Conservation (phyloP, 2,888 invertebrate genomes). For the Iphiclides podalirius region DNA sequence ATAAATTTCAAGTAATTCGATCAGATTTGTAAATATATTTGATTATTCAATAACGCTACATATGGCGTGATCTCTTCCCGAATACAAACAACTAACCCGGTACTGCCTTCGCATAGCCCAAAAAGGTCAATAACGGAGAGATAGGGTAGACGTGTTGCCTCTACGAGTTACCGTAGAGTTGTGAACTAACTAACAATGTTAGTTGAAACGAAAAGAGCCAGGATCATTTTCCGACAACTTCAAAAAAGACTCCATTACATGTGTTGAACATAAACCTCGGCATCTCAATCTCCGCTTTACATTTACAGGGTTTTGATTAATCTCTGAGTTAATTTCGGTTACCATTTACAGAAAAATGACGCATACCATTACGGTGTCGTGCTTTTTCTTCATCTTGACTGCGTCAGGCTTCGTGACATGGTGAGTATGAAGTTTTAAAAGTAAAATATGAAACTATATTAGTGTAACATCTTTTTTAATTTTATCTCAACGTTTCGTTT, state of each 20-base stretch:
- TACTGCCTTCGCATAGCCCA: no score
- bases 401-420: slow-evolving; percentile 53
- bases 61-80: no score
- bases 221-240: slow-evolving; percentile 13
- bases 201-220: not conserved
- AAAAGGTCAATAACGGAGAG: not conserved
- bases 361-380: slow-evolving; percentile 42
- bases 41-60: no score
- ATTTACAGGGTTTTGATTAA: not conserved
- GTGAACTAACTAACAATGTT: not conserved
- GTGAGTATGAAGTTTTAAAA: slow-evolving; percentile 44
- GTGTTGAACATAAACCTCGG: no score
- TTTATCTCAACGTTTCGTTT: no score
- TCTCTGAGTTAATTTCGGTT: slow-evolving; percentile 15
- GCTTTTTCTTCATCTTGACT: slow-evolving; percentile 45
- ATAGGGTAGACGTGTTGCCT: not conserved
- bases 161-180: not conserved
- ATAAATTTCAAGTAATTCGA: no score
- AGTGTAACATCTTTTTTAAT: no score
- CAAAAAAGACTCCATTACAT: no score
- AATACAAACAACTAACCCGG: no score
- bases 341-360: slow-evolving; percentile 61
- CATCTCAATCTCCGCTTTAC: no score
- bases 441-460: no score
- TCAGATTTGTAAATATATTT: no score